Percentiles rank a stretch among this genome's conserved stretches.
phyloP scores from a whole-genome alignment of 1,140 invertebrate species.

The Drosophila ohnishii region DNA sequence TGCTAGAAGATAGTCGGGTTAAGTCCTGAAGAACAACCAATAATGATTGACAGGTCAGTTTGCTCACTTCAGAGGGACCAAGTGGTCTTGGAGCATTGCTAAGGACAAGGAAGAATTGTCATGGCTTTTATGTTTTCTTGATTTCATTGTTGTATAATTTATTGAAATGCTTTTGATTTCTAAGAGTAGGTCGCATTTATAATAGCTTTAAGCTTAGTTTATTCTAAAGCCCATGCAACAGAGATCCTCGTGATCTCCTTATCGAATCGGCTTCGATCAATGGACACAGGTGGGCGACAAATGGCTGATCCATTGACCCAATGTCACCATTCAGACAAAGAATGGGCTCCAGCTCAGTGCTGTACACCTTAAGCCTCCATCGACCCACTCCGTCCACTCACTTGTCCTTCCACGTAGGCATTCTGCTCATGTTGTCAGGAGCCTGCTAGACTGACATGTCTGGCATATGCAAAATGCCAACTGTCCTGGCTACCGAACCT shows the following conservation, averaged over 20 bases:
- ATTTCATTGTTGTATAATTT: neutral
- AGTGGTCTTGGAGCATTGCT: neutral
- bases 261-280: neutral
- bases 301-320: conserved; percentile 48
- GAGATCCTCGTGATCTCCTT: neutral
- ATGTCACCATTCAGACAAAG: conserved; percentile 31
- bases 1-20: conserved; percentile 10
- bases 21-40: conserved; percentile 8
- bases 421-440: conserved; percentile 36
- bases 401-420: conserved; percentile 34
- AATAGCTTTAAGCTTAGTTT: neutral
- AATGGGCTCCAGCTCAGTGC: conserved; percentile 2
- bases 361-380: conserved; percentile 9
- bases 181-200: neutral
- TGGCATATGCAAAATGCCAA: conserved; percentile 74
- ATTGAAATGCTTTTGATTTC: too few species aligned
- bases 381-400: conserved; percentile 1
- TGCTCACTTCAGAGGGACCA: neutral
- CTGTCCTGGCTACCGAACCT: conserved; percentile 27
- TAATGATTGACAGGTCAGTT: neutral
- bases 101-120: neutral
- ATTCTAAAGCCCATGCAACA: neutral
- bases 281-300: neutral
- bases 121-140: neutral
- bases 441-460: conserved; percentile 53